Evolutionary conservation across 2,888 invertebrate species (phyloP), one percentile per base, ranked within the genome.

Genomic region (Sarcophaga subvicina): DNA sequence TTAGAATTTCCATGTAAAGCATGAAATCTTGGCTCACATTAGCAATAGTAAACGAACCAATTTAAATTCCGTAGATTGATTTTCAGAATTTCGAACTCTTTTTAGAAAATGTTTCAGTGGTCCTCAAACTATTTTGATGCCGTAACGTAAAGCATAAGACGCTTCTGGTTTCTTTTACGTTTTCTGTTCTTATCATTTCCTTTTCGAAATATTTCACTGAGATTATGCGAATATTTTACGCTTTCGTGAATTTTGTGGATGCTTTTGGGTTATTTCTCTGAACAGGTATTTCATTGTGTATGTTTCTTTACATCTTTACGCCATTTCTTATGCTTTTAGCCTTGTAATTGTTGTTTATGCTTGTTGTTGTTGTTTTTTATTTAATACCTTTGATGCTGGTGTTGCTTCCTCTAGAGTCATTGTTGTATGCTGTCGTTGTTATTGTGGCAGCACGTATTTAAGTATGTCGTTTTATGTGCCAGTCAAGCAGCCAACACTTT

Each of bases 191-290:
- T 75, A 45, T 69, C 47, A 20, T 79, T 73, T 75, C 59, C 25
- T 60, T 70, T 3, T 20, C 10, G 70, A 54, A 12, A 22, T 69
- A 71, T 63, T 86, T 86, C 54, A 70, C 84, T 67, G 85, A 79
- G 84, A 86, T 86, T 88, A 85, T 77, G 78, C 59, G 66, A 85
- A 88, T 83, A 87, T 87, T 87, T 88, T 84, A 86, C 87, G 85
- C 84, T 76, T 88, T 88, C 80, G 80, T 88, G 85, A 88, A 80
- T 85, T 78, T 73, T 72, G 63, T 70, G 64, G 78, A 63, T 79
- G 72, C 47, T 83, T 70, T 70, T 27, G 47, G 25, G 3, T 45
- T 59, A 59, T 71, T 54, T 62, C 47, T 54, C 3, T 69, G 47
- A 67, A 12, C 25, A 64, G 63, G 64, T 69, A 76, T 79, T 76